Base-by-base conservation (phyloP, 2,113 vertebrate species). In the Grus americana region DNA sequence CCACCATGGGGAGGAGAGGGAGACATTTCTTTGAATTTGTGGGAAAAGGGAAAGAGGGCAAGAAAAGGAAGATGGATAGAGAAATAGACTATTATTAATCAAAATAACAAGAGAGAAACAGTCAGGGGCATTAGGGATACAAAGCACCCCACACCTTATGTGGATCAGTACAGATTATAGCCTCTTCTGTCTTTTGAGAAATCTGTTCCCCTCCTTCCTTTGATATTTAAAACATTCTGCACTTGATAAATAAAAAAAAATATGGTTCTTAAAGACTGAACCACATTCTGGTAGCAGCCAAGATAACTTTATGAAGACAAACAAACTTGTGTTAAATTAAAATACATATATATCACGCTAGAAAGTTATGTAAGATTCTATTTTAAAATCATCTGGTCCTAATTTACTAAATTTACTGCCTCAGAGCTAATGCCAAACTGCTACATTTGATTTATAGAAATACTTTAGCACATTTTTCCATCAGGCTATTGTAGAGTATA, bases 371-470 rank as follows among this genome's bases (percentile, higher is more conserved):
- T 98, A 98, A 98, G 98, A 96, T 98, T 98, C 98, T 98, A 98
- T 98, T 98, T 98, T 98, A 97, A 97, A 97, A 96, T 98, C 98
- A 98, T 98, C 98, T 98, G 98, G 96, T 98, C 97, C 97, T 97
- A 97, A 98, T 98, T 98, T 98, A 94, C 98, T 98, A 98, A 98
- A 98, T 98, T 98, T 98, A 98, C 97, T 97, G 97, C 96, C 96
- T 97, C 97, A 94, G 88, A 97, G 92, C 92, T 96, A 88, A 81
- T 94, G 98, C 98, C 98, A 98, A 98, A 97, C 97, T 93, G 95
- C 94, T 98, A 95, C 95, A 89, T 97, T 98, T 98, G 98, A 98
- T 98, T 98, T 98, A 98, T 98, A 98, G 98, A 98, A 98, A 98
- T 98, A 97, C 94, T 98, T 98, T 88, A 98, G 96, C 97, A 98